These are phyloP conservation scores for Malurus cyaneus DNA, from an alignment of 2,113 vertebrate species.

Conservation along the genomic window DNA sequence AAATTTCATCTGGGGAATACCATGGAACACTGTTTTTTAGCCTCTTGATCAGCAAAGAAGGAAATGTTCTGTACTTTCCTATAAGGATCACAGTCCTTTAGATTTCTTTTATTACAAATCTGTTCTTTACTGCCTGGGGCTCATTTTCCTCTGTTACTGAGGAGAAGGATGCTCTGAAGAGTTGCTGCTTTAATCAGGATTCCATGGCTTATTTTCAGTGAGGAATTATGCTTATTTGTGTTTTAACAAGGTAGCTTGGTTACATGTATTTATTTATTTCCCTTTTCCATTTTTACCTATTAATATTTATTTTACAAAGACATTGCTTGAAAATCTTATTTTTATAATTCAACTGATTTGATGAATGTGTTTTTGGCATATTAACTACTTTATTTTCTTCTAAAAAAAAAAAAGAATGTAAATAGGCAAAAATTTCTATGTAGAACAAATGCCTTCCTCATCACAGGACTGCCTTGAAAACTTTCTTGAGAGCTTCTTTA, in stretches of 20 bases:
- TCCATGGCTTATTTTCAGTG: neutral
- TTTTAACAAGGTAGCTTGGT: neutral
- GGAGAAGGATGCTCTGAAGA: neutral
- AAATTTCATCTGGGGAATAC: neutral
- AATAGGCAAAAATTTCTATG: conserved; percentile 68
- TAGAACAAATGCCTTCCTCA: conserved; percentile 49
- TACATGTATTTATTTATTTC: conserved; percentile 14
- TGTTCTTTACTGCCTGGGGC: conserved; percentile 1
- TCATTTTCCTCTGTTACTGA: neutral
- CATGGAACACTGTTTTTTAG: neutral
- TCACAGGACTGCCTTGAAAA: conserved; percentile 47
- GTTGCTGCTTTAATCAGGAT: neutral
- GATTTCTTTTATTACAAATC: neutral
- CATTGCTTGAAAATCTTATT: conserved; percentile 58
- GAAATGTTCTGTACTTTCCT: conserved; percentile 27
- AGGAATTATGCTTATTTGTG: neutral
- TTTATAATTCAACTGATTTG: conserved; percentile 61
- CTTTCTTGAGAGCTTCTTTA: conserved; percentile 24
- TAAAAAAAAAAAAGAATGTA: conserved; percentile 43
- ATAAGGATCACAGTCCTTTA: neutral
- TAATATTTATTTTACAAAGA: conserved; percentile 55
- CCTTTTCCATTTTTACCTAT: neutral
- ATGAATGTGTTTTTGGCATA: neutral
- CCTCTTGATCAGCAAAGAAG: neutral
- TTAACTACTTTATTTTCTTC: conserved; percentile 46